phyloP scores from a whole-genome alignment of 2,888 invertebrate species.

The Noctua janthina region DNA sequence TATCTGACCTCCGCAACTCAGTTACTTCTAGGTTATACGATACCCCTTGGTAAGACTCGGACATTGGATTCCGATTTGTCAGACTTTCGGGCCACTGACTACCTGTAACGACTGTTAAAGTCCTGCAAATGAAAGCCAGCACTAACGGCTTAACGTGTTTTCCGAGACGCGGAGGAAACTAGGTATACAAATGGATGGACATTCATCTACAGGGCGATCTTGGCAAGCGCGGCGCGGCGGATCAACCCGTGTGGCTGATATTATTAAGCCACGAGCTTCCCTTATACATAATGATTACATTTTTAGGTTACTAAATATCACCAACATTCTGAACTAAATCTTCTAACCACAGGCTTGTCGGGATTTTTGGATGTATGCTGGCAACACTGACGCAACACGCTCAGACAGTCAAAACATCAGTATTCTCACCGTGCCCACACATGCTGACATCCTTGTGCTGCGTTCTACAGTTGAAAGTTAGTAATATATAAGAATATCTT shows the following conservation, averaged over 20 bases:
- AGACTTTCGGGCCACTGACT: neutral
- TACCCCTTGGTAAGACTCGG: neutral
- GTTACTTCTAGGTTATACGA: neutral
- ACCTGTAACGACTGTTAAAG: neutral
- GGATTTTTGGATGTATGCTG: neutral
- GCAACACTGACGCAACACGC: neutral
- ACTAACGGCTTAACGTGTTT: neutral
- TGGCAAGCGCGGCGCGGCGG: neutral
- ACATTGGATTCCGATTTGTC: neutral
- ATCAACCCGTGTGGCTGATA: neutral
- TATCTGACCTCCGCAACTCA: neutral
- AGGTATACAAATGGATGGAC: neutral
- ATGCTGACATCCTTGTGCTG: conserved; percentile 32
- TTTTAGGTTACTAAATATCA: neutral
- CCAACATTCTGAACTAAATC: neutral
- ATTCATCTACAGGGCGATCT: neutral
- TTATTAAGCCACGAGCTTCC: neutral
- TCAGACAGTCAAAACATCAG: neutral
- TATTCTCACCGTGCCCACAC: conserved; percentile 36
- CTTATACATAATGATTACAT: neutral
- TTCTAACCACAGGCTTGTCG: neutral
- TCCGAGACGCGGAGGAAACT: neutral
- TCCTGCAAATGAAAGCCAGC: neutral
- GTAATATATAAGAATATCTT: neutral
- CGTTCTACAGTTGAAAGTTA: conserved; percentile 42